Evolutionary conservation across 1,140 invertebrate species (phyloP), one percentile per base, ranked within the genome.

Genomic region (Physella acuta): DNA sequence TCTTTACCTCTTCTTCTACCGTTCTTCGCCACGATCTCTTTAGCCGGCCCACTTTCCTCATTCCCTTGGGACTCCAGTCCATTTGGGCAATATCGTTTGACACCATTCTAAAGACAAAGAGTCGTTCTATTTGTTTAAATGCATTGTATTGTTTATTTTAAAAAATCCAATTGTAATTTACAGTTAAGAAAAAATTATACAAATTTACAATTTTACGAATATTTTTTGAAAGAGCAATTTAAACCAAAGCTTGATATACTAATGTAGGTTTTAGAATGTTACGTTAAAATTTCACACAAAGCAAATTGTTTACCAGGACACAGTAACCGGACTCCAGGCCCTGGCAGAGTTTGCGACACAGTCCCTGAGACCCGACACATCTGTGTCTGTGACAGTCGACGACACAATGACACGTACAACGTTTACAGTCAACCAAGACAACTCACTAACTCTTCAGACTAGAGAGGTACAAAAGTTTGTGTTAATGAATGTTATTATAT

Each of bases 261-360:
- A n/a, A n/a, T 44, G 20, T 44, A 44, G 39, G 39, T 20, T 44
- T 44, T n/a, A n/a, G 20, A 44, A 8, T 44, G 39, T 11, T 44
- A 11, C 39, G 20, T 44, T 44, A 44, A 20, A 8, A 11, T 44
- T 20, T 44, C 8, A 8, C 39, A 44, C 20, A 44, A 8, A 44
- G 20, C n/a, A n/a, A n/a, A n/a, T n/a, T n/a, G n/a, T n/a, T 44
- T 8, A 11, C 16, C 62, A 64, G 62, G 62, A 64, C 62, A 64
- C 62, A 20, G 14, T 36, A 8, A 44, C 52, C 1, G 62, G 26
- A 2, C 44, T 64, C 0, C 62, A 64, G 33, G 62, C 62, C 3
- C 26, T 64, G 24, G 11, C 62, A 51, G 37, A 39, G 1, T 64
- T 31, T 64, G 44, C 39, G 20, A 52, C 3, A 14, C 28, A 64